These are phyloP conservation scores for Platygyra sinensis DNA, from an alignment of 64 coral and sea anemone species.

Conservation along the genomic window DNA sequence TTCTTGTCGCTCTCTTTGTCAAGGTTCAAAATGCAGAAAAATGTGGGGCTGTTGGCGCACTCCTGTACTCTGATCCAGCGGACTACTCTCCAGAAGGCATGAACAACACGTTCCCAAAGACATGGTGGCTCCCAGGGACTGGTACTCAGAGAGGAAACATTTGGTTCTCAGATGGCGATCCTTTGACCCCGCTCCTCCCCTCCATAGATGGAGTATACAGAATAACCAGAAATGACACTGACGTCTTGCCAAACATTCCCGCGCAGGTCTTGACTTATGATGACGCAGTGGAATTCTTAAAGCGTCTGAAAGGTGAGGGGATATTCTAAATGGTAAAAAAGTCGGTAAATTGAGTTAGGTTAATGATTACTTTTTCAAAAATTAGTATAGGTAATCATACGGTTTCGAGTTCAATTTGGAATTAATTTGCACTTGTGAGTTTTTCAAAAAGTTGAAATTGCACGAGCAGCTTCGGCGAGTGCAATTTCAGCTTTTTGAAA, in stretches of 20 bases:
- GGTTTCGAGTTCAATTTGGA: too few species aligned
- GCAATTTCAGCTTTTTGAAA: too few species aligned
- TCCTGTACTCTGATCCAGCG: conserved; percentile 67
- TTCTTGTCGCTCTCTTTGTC: background rate
- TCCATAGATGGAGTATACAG: conserved; percentile 59
- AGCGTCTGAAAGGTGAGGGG: conserved; percentile 32
- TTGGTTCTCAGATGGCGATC: conserved; percentile 21
- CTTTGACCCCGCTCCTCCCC: conserved; percentile 54
- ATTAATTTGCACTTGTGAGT: too few species aligned
- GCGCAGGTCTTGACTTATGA: conserved; percentile 36
- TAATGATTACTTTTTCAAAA: too few species aligned
- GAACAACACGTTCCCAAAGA: conserved; percentile 60
- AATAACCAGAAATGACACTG: conserved; percentile 6
- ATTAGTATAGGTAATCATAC: too few species aligned
- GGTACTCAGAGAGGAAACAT: conserved; percentile 57
- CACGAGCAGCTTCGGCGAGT: too few species aligned
- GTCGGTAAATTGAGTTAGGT: too few species aligned
- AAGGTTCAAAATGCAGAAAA: conserved; percentile 59
- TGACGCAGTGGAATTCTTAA: conserved; percentile 32
- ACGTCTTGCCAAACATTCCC: conserved; percentile 8
- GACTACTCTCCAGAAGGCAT: conserved; percentile 55
- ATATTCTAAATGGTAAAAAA: background rate
- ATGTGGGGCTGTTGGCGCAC: conserved; percentile 51
- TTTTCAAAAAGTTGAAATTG: too few species aligned
- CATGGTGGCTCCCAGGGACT: conserved; percentile 58